Evolutionary conservation across 2,888 invertebrate species (phyloP).

Genomic region (Tubulanus polymorphus): DNA sequence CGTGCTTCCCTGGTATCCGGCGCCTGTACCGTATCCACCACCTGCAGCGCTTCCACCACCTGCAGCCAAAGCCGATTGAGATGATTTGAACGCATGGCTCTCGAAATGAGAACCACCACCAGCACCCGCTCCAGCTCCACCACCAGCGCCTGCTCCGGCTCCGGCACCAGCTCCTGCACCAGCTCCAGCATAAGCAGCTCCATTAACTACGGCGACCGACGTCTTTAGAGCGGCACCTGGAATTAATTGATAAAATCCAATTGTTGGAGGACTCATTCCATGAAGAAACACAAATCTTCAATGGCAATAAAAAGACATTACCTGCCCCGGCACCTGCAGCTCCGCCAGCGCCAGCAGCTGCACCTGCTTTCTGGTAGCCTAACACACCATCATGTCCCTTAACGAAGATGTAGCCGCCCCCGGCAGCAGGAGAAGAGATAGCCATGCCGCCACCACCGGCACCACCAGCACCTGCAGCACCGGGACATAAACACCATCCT

Average conservation of each 20-base stretch:
- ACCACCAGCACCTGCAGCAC: constrained; percentile 18
- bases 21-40: neutral
- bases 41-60: constrained; percentile 12
- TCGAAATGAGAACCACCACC: neutral
- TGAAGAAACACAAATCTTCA: too few species aligned
- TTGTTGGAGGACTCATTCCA: too few species aligned
- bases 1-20: constrained; percentile 9
- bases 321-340: constrained; percentile 20
- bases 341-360: constrained; percentile 28
- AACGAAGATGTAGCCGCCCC: constrained; percentile 16
- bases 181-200: constrained; percentile 10
- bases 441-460: constrained; percentile 19
- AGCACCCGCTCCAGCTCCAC: constrained; percentile 12
- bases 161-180: constrained; percentile 11
- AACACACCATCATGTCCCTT: constrained; percentile 26
- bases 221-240: too few species aligned
- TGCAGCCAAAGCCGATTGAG: constrained; percentile 2
- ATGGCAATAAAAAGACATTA: neutral
- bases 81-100: too few species aligned
- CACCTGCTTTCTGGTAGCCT: constrained; percentile 27
- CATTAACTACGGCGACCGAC: too few species aligned
- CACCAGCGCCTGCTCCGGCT: constrained; percentile 23
- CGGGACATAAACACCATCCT: constrained; percentile 30
- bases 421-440: constrained; percentile 31
- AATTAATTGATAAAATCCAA: too few species aligned